These are phyloP conservation scores for Chloromyia formosa DNA, from an alignment of 2,888 invertebrate genomes.

Conservation along the genomic window DNA sequence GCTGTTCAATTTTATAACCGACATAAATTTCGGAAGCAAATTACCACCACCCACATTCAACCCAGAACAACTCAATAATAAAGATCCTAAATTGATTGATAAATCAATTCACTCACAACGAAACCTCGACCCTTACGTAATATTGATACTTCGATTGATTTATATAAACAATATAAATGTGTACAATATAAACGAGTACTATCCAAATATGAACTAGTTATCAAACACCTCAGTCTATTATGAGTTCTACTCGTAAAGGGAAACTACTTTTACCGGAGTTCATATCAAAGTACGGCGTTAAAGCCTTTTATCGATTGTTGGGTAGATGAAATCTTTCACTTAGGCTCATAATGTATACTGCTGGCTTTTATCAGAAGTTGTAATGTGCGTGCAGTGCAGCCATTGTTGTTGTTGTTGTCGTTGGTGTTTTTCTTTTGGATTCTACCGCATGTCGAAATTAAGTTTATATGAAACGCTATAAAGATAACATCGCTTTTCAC, in stretches of 20 bases:
- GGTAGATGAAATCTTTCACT: slow-evolving; percentile 20
- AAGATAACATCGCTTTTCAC: slow-evolving; percentile 29
- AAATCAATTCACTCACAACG: slow-evolving; percentile 1
- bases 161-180: slow-evolving; percentile 13
- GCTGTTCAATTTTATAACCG: too few relatives aligned
- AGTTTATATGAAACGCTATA: slow-evolving; percentile 28
- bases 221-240: neutral
- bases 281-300: slow-evolving; percentile 18
- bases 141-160: slow-evolving; percentile 21
- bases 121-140: neutral
- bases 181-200: neutral
- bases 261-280: too few relatives aligned
- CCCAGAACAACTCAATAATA: too few relatives aligned
- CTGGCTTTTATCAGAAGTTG: slow-evolving; percentile 26
- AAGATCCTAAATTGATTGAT: too few relatives aligned
- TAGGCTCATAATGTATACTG: neutral
- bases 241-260: neutral
- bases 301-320: slow-evolving; percentile 20
- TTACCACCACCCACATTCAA: too few relatives aligned
- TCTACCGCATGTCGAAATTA: slow-evolving; percentile 17
- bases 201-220: neutral
- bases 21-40: too few relatives aligned
- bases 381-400: too few relatives aligned
- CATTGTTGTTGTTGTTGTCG: too few relatives aligned
- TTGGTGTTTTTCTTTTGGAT: too few relatives aligned